A percentile compares a stretch with the other conserved stretches of the same genome.
These are phyloP conservation scores for Bucorvus abyssinicus DNA, from an alignment of 2,797 vertebrate genomes.

Conservation along the genomic window DNA sequence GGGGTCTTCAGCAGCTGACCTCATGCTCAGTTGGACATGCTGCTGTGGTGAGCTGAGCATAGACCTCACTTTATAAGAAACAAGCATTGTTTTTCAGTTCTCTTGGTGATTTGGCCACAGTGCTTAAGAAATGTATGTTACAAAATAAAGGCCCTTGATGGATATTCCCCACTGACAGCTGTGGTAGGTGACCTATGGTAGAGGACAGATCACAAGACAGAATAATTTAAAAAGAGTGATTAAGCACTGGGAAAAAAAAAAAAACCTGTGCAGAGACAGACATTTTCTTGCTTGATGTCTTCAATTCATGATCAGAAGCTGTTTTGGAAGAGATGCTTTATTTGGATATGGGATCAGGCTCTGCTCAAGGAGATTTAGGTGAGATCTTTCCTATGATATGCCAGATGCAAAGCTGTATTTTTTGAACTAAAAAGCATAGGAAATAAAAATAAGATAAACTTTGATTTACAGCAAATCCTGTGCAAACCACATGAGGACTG, in stretches of 20 bases:
- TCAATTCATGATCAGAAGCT: slow-evolving; percentile 7
- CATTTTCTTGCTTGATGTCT: not conserved
- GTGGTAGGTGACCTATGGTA: not conserved
- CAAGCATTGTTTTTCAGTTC: not conserved
- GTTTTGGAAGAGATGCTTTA: slow-evolving; percentile 17
- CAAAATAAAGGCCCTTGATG: slow-evolving; percentile 27
- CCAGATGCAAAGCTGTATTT: not conserved
- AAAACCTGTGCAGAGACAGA: not conserved
- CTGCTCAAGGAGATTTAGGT: not conserved
- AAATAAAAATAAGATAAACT: slow-evolving; percentile 49
- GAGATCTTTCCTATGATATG: not conserved
- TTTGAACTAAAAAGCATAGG: not conserved
- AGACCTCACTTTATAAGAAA: not conserved
- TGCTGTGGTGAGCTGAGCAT: not conserved
- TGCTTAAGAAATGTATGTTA: slow-evolving; percentile 7
- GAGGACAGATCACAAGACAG: slow-evolving; percentile 38
- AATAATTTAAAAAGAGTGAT: slow-evolving; percentile 11
- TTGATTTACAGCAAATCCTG: not conserved
- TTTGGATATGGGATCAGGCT: not conserved
- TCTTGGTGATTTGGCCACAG: not conserved
- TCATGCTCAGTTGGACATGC: not conserved
- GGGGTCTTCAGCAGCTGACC: not conserved
- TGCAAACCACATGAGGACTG: slow-evolving; percentile 8
- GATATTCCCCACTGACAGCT: not conserved
- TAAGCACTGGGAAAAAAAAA: not conserved